Evolutionary conservation across 2,797 vertebrate species (phyloP).

Genomic region (Hemibagrus guttatus): DNA sequence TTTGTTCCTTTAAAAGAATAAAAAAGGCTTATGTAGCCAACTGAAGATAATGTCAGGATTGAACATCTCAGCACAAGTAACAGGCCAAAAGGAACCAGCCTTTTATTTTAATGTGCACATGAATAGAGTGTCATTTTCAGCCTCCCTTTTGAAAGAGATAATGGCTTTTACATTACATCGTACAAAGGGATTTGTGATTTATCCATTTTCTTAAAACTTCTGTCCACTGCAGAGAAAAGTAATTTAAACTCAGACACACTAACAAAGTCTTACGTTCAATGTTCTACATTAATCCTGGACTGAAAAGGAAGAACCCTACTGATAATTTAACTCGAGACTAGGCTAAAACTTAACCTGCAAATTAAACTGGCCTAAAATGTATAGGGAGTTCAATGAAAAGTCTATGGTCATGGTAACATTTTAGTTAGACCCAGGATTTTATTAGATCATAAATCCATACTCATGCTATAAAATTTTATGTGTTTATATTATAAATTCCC

Average conservation of each 20-base stretch:
- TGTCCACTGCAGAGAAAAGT: conserved; percentile 46
- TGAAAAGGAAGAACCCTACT: neutral
- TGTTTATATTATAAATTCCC: conserved; percentile 29
- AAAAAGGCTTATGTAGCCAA: conserved; percentile 77
- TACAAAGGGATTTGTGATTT: conserved; percentile 54
- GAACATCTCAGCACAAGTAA: conserved; percentile 78
- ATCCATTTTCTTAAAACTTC: conserved; percentile 46
- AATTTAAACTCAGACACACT: conserved; percentile 39
- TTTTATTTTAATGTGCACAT: conserved; percentile 74
- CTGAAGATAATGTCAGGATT: conserved; percentile 76
- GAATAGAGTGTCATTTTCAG: conserved; percentile 68
- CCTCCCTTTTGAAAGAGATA: conserved; percentile 63
- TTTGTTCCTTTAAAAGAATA: conserved; percentile 73
- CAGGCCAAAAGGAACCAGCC: conserved; percentile 73
- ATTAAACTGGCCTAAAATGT: conserved; percentile 15
- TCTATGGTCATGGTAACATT: conserved; percentile 18
- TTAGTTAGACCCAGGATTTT: conserved; percentile 21
- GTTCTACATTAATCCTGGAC: conserved; percentile 20
- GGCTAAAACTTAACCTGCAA: neutral
- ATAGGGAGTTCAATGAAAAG: conserved; percentile 12
- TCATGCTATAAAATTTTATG: conserved; percentile 17
- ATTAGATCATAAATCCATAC: conserved; percentile 27
- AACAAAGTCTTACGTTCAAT: conserved; percentile 21
- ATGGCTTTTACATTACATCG: conserved; percentile 58
- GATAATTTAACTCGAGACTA: neutral